phyloP scores from a whole-genome alignment of 2,888 invertebrate genomes.

The Mayetiola destructor region DNA sequence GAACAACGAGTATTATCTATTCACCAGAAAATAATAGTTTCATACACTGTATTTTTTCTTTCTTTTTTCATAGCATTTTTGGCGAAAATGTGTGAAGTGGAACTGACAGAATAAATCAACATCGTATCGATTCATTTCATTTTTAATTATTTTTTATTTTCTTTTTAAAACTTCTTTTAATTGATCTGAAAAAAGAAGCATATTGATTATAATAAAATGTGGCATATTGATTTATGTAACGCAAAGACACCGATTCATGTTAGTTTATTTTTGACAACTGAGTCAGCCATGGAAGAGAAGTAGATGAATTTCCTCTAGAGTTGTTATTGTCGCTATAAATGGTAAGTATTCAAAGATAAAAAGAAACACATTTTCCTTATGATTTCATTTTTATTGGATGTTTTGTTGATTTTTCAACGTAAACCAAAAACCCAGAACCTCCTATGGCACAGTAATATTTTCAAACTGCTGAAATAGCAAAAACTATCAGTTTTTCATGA shows the following conservation, averaged over 20 bases:
- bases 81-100: slow-evolving; percentile 66
- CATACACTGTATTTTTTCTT: slow-evolving; percentile 16
- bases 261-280: background rate
- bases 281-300: too few species aligned
- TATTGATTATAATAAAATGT: background rate
- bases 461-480: too few species aligned
- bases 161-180: slow-evolving; percentile 9
- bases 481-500: too few species aligned
- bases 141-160: slow-evolving; percentile 11
- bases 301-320: too few species aligned
- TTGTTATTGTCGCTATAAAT: too few species aligned
- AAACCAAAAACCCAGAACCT: too few species aligned
- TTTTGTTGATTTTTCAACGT: too few species aligned
- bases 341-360: background rate
- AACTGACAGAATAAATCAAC: slow-evolving; percentile 25
- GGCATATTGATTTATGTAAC: too few species aligned
- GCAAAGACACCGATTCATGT: background rate
- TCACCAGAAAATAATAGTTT: background rate
- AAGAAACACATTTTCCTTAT: background rate
- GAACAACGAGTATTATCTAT: too few species aligned
- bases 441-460: slow-evolving; percentile 8
- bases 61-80: slow-evolving; percentile 56
- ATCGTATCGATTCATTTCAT: slow-evolving; percentile 6
- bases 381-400: slow-evolving; percentile 6
- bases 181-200: slow-evolving; percentile 7